Base-by-base conservation (phyloP, 2,888 invertebrate species). In the Drosophila borborema region DNA sequence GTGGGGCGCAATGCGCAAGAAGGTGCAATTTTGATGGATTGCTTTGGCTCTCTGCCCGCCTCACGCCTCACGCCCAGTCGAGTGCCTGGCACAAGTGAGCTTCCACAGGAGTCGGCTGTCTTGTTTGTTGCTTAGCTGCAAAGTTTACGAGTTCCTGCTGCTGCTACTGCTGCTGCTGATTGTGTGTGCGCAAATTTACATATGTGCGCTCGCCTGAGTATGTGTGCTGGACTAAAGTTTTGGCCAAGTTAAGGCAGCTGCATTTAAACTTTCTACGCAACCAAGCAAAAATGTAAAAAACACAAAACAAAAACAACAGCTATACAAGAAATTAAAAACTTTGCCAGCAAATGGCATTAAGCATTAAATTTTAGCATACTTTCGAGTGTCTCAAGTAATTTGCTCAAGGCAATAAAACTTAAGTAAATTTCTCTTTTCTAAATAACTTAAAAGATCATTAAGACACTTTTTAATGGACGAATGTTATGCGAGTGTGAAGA, bases 11-110 rank as follows among this genome's bases (percentile, higher is more conserved):
- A 80, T 61, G 73, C 80, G 81, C 82, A 90, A 91, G 91, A 90
- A 91, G 91, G 91, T 91, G 91, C 91, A 91, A 91, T 90, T 91
- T 91, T 91, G 91, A 91, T 91, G 91, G 91, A 91, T 91, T 91
- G 88, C 91, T 82, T 90, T 85, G 79, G 70, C 84, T 72, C 77
- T 63, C 75, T 70, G 70, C 38, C 66, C 67, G 80, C 59, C 63
- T 67, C 76, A 53, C 65, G 80, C 59, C 60, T 67, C 76, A 59
- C 74, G 67, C 31, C 56, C 85, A 72, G 74, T 74, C 55, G 74
- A 65, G 86, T 74, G 68, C 66, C 70, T 64, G 34, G n/a, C 56
- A 62, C 74, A 62, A 51, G 63, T 64, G 56, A 60, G 72, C 63
- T 65, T 70, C 60, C 49, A 49, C 67, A 72, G 77, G 60, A 76